These are phyloP conservation scores for Epiblema foenella DNA, from an alignment of 2,888 invertebrate species.

Conservation along the genomic window DNA sequence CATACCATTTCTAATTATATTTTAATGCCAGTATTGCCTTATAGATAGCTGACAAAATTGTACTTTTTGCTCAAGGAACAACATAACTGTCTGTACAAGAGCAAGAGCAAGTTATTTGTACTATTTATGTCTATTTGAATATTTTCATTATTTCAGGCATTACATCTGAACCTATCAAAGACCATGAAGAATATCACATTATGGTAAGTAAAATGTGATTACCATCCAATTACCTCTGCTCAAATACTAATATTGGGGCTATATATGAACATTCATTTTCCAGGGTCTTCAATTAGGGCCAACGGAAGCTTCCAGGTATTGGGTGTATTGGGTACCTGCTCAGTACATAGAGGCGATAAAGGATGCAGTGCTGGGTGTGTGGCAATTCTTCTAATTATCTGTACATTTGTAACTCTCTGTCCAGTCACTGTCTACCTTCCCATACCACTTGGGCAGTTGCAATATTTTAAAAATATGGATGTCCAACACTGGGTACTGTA, in stretches of 20 bases:
- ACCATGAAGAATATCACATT: constrained; percentile 95
- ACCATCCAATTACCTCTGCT: constrained; percentile 4
- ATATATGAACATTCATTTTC: constrained; percentile 29
- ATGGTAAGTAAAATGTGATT: constrained; percentile 86
- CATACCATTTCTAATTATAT: too few relatives aligned
- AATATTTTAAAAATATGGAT: constrained; percentile 63
- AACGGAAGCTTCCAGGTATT: constrained; percentile 95
- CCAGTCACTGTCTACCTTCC: constrained; percentile 65
- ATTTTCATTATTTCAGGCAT: constrained; percentile 64
- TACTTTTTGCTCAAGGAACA: too few relatives aligned
- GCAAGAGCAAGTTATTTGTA: too few relatives aligned
- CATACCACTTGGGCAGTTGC: constrained; percentile 76
- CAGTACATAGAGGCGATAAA: constrained; percentile 96
- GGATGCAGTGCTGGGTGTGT: constrained; percentile 94
- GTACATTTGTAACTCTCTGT: constrained; percentile 51
- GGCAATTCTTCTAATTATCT: constrained; percentile 88
- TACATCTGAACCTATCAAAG: constrained; percentile 92
- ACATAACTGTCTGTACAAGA: too few relatives aligned
- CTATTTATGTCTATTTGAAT: too few relatives aligned
- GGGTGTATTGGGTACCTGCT: constrained; percentile 98
- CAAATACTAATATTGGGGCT: not conserved
- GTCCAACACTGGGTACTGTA: constrained; percentile 69
- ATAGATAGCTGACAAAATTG: too few relatives aligned
- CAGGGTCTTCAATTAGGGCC: constrained; percentile 95
- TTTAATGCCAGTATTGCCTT: too few relatives aligned